Evolutionary conservation across 2,113 vertebrate species (phyloP).

Genomic region (Tretioscincus oriximinensis): DNA sequence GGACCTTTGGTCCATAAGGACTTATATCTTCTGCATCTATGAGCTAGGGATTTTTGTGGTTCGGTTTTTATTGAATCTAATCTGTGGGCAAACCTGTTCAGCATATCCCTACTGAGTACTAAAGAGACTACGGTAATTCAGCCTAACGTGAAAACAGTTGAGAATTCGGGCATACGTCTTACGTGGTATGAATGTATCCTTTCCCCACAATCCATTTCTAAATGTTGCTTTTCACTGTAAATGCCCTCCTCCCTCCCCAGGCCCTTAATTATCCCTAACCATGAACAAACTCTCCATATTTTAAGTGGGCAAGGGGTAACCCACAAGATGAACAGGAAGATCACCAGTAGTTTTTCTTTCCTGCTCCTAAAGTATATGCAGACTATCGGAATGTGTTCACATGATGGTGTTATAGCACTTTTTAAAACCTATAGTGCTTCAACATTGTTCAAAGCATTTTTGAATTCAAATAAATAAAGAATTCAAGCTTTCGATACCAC

Average conservation of each 20-base stretch:
- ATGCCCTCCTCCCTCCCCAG: not conserved
- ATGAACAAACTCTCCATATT: no score
- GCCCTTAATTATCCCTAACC: no score
- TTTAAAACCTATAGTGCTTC: not conserved
- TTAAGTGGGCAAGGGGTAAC: not conserved
- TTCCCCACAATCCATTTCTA: not conserved
- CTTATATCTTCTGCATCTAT: not conserved
- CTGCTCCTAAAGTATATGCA: not conserved
- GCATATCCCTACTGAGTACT: no score
- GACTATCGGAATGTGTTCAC: not conserved
- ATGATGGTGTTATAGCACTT: not conserved
- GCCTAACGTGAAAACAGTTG: not conserved
- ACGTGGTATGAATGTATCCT: not conserved
- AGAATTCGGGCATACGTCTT: not conserved
- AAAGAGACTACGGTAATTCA: not conserved
- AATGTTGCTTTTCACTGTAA: not conserved
- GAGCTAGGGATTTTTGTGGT: not conserved
- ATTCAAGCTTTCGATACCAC: not conserved
- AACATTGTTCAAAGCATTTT: not conserved
- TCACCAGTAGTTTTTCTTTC: not conserved
- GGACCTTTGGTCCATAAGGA: not conserved
- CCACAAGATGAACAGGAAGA: not conserved
- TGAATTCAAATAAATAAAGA: not conserved
- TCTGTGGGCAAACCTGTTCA: no score
- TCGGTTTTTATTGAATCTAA: no score